Base-by-base conservation (phyloP, 2,888 invertebrate genomes). In the Scelioninae gen. 2 region DNA sequence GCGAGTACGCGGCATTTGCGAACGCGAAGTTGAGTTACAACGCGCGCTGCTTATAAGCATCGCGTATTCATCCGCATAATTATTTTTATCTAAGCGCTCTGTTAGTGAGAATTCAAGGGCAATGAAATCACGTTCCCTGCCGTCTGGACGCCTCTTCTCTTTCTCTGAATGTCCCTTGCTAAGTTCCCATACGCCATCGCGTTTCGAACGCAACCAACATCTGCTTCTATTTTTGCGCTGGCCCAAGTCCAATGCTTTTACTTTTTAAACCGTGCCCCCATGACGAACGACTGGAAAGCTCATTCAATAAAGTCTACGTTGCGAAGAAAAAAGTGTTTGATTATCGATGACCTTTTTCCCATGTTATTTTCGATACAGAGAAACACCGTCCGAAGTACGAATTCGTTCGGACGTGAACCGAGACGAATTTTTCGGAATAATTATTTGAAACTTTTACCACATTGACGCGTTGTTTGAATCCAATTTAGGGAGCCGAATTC, bases 151-250 rank as follows among this genome's bases (percentile, higher is more conserved):
- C 58, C 68, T 71, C 75, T 74, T 72, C 76, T 71, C 57, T 76
- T 65, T 71, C 76, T 70, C 71, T 64, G 63, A 67, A 52, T 73
- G 18, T 57, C 61, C 64, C 73, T 68, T 71, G 65, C 64, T 63
- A 64, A 74, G 76, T 67, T 73, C 67, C 71, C 73, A 53, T 74
- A 68, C 70, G 71, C 74, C 73, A 74, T 73, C 72, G 50, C 55
- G 64, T 76, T 72, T 63, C 61, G 82, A 83, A 83, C 81, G 80
- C 83, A 81, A 81, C 82, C 81, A 83, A 83, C 85, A 86, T 85
- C 84, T 86, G 85, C 84, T 85, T 85, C 85, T 86, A 86, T 86
- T 86, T 85, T 85, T 84, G 84, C 84, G 80, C 81, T 86, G 85
- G 85, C 85, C 81, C 81, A 79, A 79, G 81, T 85, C 85, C 85